Base-by-base conservation (phyloP, 2,113 vertebrate species). In the Lepidiolamprologus cunningtoni region DNA sequence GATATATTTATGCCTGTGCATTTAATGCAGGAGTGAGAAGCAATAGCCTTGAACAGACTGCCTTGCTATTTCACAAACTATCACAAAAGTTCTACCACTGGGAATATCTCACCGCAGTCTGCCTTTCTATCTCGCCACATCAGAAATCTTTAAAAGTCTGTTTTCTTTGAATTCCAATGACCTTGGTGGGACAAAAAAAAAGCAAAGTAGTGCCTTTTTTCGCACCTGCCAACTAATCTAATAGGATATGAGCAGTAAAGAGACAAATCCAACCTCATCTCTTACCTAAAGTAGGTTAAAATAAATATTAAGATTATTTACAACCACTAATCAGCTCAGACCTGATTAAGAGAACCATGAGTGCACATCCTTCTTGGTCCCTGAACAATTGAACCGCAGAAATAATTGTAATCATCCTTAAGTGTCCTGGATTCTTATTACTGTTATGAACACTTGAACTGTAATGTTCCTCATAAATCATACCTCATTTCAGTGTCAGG, bases 401-500 rank as follows among this genome's bases (percentile, higher is more conserved):
- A 76, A 88, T 80, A 88, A 85, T 61, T 82, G 40, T 66, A 68
- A 87, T 90, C 82, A 83, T 84, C 85, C 85, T 89, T 80, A 58
- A 86, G 83, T 80, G 82, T 82, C 86, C 85, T 83, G 58, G 54
- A 85, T 89, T 90, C 58, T 42, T 86, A 82, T 92, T 88, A 85
- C 80, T 78, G 26, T 82, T 84, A 66, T 83, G 80, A 88, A 89
- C 82, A 83, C 81, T 82, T 92, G 37, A 80, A 82, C 61, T 87
- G 66, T 84, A 89, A 87, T 91, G 80, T 82, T 12, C 54, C 89
- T 87, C 84, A 82, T 92, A 90, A 94, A 94, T 94, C 88, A 94
- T 10, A 53, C 26, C 83, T 90, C 73, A 83, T 89, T 90, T 88
- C 52, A 16, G 52, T 89, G 91, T 93, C 93, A 93, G 81, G 84